Evolutionary conservation across 1,140 invertebrate genomes (phyloP).

Genomic region (Panulirus ornatus): DNA sequence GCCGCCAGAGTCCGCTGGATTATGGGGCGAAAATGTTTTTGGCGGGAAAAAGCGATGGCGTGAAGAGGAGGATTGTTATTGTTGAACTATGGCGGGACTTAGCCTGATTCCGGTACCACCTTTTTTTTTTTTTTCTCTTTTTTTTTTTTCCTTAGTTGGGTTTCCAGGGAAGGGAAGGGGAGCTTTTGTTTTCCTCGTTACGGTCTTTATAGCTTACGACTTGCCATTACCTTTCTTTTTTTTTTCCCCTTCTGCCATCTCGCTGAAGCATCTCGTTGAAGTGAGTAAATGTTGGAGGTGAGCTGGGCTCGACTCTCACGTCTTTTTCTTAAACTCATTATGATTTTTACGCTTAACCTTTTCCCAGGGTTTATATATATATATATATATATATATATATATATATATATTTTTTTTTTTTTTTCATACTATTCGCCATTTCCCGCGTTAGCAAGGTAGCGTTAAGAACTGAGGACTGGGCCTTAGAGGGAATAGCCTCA

Average conservation of each 20-base stretch:
- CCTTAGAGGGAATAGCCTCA: too few species aligned
- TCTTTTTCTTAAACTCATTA: not conserved
- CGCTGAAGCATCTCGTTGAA: conserved; percentile 25
- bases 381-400: not conserved
- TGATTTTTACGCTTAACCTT: not conserved
- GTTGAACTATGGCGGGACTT: conserved; percentile 54
- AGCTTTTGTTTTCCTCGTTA: conserved; percentile 43
- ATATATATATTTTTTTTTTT: too few species aligned
- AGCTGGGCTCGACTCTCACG: not conserved
- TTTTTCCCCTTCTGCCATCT: conserved; percentile 15
- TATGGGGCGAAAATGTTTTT: conserved; percentile 55
- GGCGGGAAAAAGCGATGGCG: conserved; percentile 39
- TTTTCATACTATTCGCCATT: too few species aligned
- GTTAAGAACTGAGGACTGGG: too few species aligned
- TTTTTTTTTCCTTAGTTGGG: conserved; percentile 24
- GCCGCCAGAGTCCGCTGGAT: conserved; percentile 57
- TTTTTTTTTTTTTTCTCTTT: conserved; percentile 27
- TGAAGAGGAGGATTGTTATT: conserved; percentile 61
- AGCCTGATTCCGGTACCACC: conserved; percentile 28
- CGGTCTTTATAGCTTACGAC: conserved; percentile 53
- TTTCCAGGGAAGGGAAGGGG: too few species aligned
- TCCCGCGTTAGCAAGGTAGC: too few species aligned
- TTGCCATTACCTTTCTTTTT: not conserved
- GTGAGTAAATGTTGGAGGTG: not conserved
- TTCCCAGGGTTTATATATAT: not conserved